phyloP scores from a whole-genome alignment of 2,888 invertebrate species.

The Leptinotarsa peninsularis region DNA sequence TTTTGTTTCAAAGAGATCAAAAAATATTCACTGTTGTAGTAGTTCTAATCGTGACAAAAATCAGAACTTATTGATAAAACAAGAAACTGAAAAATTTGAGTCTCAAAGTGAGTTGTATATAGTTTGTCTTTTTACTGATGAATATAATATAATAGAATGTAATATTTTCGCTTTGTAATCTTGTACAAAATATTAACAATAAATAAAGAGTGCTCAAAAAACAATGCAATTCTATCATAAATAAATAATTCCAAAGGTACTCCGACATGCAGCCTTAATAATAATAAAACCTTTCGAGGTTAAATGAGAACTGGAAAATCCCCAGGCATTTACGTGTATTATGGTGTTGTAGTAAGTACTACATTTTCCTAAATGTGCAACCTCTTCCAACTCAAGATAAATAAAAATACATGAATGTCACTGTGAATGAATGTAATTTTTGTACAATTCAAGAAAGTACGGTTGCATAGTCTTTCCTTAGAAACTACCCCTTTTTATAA shows the following conservation, averaged over 20 bases:
- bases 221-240: background rate
- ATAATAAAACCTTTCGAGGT: background rate
- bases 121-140: background rate
- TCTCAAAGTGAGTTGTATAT: too few relatives aligned
- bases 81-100: too few relatives aligned
- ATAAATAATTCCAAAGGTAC: background rate
- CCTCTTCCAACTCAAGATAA: background rate
- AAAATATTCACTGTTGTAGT: background rate
- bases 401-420: background rate
- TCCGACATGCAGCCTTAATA: too few relatives aligned
- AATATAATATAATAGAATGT: background rate
- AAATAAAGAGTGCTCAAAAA: background rate
- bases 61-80: too few relatives aligned
- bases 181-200: background rate
- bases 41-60: too few relatives aligned
- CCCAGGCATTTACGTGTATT: background rate
- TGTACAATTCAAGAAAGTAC: background rate
- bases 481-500: background rate
- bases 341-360: background rate
- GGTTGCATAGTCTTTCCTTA: background rate
- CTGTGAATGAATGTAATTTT: background rate
- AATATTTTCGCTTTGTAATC: background rate
- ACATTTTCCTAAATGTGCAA: background rate
- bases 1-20: background rate
- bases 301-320: background rate